A percentile compares a stretch with the other conserved stretches of the same genome.
Evolutionary conservation across 2,888 invertebrate species (phyloP).

Genomic region (Celastrina argiolus): DNA sequence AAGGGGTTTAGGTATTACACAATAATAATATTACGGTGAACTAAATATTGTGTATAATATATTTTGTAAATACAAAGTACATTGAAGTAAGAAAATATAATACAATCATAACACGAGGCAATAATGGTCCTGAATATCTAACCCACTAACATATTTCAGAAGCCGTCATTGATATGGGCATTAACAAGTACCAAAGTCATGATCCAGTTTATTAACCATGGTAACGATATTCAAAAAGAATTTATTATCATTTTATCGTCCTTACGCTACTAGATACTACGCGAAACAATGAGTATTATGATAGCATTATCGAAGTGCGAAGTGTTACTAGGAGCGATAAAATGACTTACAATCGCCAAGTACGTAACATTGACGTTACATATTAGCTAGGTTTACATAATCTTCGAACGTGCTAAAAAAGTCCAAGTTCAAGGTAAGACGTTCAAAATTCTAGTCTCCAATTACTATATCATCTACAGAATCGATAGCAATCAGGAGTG

Average conservation of each 20-base stretch:
- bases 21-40: too few relatives aligned
- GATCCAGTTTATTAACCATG: neutral
- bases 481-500: neutral
- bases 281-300: slow-evolving; percentile 14
- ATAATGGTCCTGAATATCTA: neutral
- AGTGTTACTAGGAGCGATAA: slow-evolving; percentile 14
- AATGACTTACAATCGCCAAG: slow-evolving; percentile 6
- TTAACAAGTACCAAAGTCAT: neutral
- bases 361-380: slow-evolving; percentile 1
- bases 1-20: too few relatives aligned
- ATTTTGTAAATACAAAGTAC: neutral
- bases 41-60: too few relatives aligned
- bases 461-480: neutral
- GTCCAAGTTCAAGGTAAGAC: neutral
- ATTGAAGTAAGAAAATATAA: neutral
- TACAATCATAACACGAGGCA: slow-evolving; percentile 6
- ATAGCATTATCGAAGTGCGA: neutral
- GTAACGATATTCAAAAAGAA: slow-evolving; percentile 4
- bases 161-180: slow-evolving; percentile 15
- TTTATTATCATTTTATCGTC: slow-evolving; percentile 8
- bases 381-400: slow-evolving; percentile 1
- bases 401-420: neutral
- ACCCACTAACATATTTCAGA: neutral
- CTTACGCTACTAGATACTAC: neutral
- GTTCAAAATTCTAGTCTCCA: neutral